Evolutionary conservation across 1,140 invertebrate genomes (phyloP), one percentile per base, ranked within the genome.

Genomic region (Spodoptera frugiperda): DNA sequence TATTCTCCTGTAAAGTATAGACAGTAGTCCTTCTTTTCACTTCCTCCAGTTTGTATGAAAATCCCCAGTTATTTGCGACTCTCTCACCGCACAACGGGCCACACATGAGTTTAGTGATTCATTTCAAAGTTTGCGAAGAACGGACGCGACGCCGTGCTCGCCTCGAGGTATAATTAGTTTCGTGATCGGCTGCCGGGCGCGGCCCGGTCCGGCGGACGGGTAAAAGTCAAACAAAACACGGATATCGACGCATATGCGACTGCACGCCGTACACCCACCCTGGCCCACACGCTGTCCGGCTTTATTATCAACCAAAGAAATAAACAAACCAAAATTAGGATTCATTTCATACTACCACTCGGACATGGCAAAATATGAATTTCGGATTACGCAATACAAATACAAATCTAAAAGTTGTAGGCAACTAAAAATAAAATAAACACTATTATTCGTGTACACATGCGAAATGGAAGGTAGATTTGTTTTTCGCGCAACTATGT

Each of bases 151-250:
- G 82, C 84, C 74, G 83, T 80, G 81, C 71, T 77, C 79, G 89
- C 90, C 89, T 79, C 63, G 83, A 89, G 90, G 83, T 83, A 84
- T 84, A 91, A 90, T 91, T 91, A 91, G 88, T 89, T 88, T 82
- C 78, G 80, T 80, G 82, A 87, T 87, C 86, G 84, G 72, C 75
- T 79, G 80, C 59, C 72, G 61, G 57, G 55, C 39, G 67, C 76
- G 57, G 74, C 55, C 68, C 55, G 71, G 44, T 33, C 72, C 44
- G 15, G 54, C 74, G 74, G 76, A 54, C 49, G 70, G 78, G 59
- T 74, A 81, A 79, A 90, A 89, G 79, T 89, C 85, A 90, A 89
- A 89, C 87, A 89, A 78, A 80, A 78, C 76, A 83, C 75, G 78
- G 78, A 78, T 78, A 84, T 84, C 81, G 82, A 80, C 80, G 82